Base-by-base conservation (phyloP, 2,888 invertebrate species). In the Drosophila mimetica region DNA sequence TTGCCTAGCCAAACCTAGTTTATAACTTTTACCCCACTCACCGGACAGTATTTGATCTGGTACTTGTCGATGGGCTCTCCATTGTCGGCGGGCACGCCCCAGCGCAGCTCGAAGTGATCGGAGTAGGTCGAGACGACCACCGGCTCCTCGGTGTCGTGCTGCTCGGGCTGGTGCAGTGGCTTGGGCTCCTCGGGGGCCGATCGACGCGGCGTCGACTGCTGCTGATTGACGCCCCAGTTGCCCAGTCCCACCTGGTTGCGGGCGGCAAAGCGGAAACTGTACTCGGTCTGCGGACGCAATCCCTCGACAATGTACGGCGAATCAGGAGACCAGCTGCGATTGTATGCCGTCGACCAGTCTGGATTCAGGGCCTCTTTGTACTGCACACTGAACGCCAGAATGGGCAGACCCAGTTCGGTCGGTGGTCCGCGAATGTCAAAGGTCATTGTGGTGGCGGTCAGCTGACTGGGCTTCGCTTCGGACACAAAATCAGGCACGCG, bases 51-150 rank as follows among this genome's bases (percentile, higher is more conserved):
- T 90, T 93, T 94, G 75, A 98, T 93, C 90, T 95, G 94, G 91
- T 97, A 98, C 91, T 93, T 93, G 89, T 96, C 95, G 88, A 98
- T 97, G 25, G 95, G 96, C 92, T 97, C 97, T 8, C 98, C 98
- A 91, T 98, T 98, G 89, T 97, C 96, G 52, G 95, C 95, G 0
- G 97, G 97, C 52, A 96, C 94, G 84, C 94, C 94, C 97, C 97
- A 98, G 88, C 95, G 93, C 18, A 97, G 91, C 88, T 97, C 96
- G 89, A 95, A 97, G 89, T 95, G 95, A 92, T 96, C 95, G 25
- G 95, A 95, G 90, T 94, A 97, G 41, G 93, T 93, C 39, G 95
- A 95, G 4, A 92, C 90, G 0, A 93, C 93, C 14, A 93, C 92
- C 3, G 91, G 91, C 22, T 93, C 92, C 47, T 92, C 91, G 60